Percentiles rank a stretch among this genome's conserved stretches.
phyloP scores from a whole-genome alignment of 2,113 vertebrate genomes.

The Colistium nudipinnis region DNA sequence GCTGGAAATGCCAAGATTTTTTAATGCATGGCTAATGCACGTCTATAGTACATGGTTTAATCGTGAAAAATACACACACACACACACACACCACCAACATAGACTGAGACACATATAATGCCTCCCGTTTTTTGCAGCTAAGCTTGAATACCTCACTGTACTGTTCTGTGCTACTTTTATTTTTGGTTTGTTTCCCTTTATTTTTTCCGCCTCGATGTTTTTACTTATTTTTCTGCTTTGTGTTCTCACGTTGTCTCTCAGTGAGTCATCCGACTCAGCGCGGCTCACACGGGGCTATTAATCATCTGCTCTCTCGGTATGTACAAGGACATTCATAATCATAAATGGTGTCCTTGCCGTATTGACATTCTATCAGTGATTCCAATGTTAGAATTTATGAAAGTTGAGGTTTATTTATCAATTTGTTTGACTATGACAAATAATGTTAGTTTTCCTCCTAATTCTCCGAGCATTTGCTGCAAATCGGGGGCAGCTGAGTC shows the following conservation, averaged over 20 bases:
- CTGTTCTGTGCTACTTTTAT: not conserved
- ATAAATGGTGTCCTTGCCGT: constrained; percentile 7
- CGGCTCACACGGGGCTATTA: constrained; percentile 4
- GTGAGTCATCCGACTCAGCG: constrained; percentile 14
- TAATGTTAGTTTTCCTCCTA: not conserved
- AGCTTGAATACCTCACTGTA: constrained; percentile 8
- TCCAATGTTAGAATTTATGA: not conserved
- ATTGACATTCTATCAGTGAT: not conserved
- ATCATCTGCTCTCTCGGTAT: not conserved
- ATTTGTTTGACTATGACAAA: constrained; percentile 2
- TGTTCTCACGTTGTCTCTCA: constrained; percentile 8
- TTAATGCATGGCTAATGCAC: too few relatives aligned
- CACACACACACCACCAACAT: too few relatives aligned
- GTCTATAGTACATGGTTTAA: too few relatives aligned
- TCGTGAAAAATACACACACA: too few relatives aligned
- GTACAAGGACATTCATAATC: not conserved
- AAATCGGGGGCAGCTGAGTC: not conserved
- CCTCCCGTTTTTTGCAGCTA: too few relatives aligned
- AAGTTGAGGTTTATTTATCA: not conserved
- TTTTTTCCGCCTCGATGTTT: not conserved
- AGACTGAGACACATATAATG: too few relatives aligned
- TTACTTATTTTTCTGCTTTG: not conserved
- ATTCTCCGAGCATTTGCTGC: not conserved
- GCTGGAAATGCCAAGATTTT: constrained; percentile 52
- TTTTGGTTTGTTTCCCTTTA: not conserved